Conservation (phyloP, 2,797 vertebrate genomes). For the Hippoglossus hippoglossus region DNA sequence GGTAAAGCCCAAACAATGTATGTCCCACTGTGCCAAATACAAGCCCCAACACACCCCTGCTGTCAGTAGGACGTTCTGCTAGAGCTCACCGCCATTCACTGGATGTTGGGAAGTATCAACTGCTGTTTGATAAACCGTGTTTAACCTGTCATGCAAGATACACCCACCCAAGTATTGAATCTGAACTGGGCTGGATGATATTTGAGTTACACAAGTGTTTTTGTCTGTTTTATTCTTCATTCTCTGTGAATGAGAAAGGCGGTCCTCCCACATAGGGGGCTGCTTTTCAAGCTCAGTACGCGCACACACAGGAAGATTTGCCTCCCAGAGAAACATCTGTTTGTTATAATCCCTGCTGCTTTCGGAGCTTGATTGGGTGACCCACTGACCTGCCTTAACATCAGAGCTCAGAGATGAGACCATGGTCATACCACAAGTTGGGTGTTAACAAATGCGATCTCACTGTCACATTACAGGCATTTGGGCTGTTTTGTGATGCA, state of each 20-base stretch:
- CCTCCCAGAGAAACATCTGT: conserved; percentile 79
- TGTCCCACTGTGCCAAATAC: conserved; percentile 56
- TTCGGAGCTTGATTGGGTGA: conserved; percentile 74
- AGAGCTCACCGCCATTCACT: conserved; percentile 30
- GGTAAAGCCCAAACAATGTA: conserved; percentile 31
- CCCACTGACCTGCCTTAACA: conserved; percentile 72
- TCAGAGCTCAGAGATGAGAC: conserved; percentile 48
- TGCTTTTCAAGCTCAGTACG: conserved; percentile 34
- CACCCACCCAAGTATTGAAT: conserved; percentile 39
- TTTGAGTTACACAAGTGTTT: conserved; percentile 37
- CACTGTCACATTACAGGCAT: conserved; percentile 18
- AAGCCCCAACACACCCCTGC: conserved; percentile 72
- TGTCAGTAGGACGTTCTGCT: conserved; percentile 37
- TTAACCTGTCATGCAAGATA: conserved; percentile 63
- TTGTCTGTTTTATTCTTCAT: not conserved
- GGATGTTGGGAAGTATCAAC: conserved; percentile 5
- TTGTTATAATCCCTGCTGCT: conserved; percentile 75
- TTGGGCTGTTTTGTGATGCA: conserved; percentile 1
- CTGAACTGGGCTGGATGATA: conserved; percentile 2
- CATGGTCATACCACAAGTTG: conserved; percentile 34
- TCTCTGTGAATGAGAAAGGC: conserved; percentile 12
- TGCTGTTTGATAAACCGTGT: conserved; percentile 22
- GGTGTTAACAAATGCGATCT: conserved; percentile 55
- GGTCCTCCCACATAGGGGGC: conserved; percentile 2
- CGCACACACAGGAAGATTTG: conserved; percentile 43